These are phyloP conservation scores for Colinus virginianus DNA, from an alignment of 2,113 vertebrate genomes.

Conservation along the genomic window DNA sequence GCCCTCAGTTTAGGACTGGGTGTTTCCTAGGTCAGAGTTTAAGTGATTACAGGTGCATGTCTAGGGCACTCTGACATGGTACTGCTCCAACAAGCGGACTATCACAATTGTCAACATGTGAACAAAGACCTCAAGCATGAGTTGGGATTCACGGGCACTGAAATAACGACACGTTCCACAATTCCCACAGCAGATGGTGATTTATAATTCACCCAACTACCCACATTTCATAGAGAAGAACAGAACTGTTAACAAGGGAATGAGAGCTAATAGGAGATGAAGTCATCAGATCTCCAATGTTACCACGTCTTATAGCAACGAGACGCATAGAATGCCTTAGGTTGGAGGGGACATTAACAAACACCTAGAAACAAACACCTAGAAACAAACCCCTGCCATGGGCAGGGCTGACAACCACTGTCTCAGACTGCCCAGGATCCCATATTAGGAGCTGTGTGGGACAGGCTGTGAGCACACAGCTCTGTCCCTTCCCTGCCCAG, in stretches of 20 bases:
- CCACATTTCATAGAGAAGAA: background rate
- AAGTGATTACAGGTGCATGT: background rate
- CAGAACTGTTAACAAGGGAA: background rate
- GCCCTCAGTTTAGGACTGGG: background rate
- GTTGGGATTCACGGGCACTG: background rate
- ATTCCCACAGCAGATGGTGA: background rate
- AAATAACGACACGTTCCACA: background rate
- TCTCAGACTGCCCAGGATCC: no score
- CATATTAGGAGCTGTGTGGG: background rate
- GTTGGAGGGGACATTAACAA: background rate
- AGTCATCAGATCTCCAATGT: background rate
- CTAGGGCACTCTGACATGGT: background rate
- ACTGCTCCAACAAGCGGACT: background rate
- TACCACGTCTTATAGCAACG: background rate
- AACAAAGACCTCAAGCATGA: conserved; percentile 38
- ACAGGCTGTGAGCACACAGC: background rate
- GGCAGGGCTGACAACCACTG: no score
- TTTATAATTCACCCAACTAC: conserved; percentile 21
- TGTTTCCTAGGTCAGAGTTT: background rate
- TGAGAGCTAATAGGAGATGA: background rate
- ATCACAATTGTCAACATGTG: background rate
- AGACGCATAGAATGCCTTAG: background rate
- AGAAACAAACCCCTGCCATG: no score
- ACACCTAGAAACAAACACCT: no score
- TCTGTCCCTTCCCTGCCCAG: background rate